Evolutionary conservation across 2,113 vertebrate species (phyloP).

Genomic region (Antechinus stuartii): DNA sequence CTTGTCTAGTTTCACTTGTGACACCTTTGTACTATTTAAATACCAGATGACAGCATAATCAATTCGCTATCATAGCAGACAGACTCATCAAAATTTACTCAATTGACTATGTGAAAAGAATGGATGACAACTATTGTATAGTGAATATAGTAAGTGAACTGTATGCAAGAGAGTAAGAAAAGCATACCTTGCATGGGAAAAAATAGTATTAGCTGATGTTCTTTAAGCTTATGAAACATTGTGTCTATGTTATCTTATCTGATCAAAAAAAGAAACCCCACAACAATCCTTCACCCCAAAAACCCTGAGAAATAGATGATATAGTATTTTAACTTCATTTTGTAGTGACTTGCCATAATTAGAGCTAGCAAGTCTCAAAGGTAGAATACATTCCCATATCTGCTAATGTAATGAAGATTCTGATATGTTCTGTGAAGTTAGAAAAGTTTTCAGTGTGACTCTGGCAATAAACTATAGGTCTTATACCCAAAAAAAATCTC

Average conservation of each 20-base stretch:
- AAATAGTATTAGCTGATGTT: not conserved
- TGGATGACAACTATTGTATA: not conserved
- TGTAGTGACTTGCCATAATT: not conserved
- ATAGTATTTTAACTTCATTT: not conserved
- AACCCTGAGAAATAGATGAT: not conserved
- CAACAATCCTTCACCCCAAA: not conserved
- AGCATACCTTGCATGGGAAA: not conserved
- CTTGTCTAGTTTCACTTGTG: not conserved
- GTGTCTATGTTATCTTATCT: not conserved
- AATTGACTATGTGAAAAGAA: not conserved
- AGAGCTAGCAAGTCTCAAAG: not conserved
- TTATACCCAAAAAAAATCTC: not conserved
- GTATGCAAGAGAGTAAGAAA: not conserved
- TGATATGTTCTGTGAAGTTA: not conserved
- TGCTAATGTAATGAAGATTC: not conserved
- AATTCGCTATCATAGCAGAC: not conserved
- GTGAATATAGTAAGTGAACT: not conserved
- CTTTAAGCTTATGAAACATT: not conserved
- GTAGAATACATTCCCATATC: not conserved
- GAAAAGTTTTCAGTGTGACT: not conserved
- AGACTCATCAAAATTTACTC: not conserved
- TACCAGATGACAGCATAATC: not conserved
- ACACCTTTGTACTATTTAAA: conserved; percentile 2
- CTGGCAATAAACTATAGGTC: not conserved
- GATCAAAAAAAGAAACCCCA: not conserved